Evolutionary conservation across 2,888 invertebrate genomes (phyloP).

Genomic region (Didymodactylos carnosus): DNA sequence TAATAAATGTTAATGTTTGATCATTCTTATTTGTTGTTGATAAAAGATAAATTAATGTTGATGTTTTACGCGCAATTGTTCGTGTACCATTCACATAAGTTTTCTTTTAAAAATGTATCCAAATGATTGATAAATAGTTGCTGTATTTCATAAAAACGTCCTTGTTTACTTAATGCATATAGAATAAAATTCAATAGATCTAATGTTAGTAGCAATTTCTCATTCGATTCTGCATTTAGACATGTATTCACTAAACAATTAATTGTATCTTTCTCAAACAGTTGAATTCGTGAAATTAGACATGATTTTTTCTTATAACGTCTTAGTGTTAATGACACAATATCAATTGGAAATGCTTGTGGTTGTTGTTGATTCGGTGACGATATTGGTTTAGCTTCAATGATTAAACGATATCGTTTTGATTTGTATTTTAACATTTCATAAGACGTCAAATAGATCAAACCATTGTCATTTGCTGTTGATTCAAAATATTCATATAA

Average conservation of each 20-base stretch:
- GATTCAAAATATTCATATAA: neutral
- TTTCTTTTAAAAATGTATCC: neutral
- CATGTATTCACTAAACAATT: neutral
- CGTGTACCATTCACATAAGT: neutral
- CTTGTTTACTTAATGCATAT: neutral
- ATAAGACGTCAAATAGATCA: neutral
- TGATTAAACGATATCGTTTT: conserved; percentile 2
- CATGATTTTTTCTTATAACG: neutral
- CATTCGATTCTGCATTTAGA: neutral
- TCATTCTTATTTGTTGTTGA: neutral
- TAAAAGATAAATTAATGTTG: neutral
- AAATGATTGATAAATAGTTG: neutral
- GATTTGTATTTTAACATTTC: conserved; percentile 5
- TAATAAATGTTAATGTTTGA: neutral
- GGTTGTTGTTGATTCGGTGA: neutral
- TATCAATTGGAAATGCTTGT: neutral
- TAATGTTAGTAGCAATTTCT: neutral
- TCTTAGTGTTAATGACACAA: neutral
- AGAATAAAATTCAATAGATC: neutral
- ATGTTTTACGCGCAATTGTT: neutral
- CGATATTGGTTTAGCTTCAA: neutral
- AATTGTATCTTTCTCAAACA: neutral
- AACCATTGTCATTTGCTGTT: neutral
- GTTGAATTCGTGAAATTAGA: too few species aligned
- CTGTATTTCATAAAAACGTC: neutral